A percentile compares a stretch with the other conserved stretches of the same genome.
These are phyloP conservation scores for Heptranchias perlo DNA, from an alignment of 2,113 vertebrate genomes.

Conservation along the genomic window DNA sequence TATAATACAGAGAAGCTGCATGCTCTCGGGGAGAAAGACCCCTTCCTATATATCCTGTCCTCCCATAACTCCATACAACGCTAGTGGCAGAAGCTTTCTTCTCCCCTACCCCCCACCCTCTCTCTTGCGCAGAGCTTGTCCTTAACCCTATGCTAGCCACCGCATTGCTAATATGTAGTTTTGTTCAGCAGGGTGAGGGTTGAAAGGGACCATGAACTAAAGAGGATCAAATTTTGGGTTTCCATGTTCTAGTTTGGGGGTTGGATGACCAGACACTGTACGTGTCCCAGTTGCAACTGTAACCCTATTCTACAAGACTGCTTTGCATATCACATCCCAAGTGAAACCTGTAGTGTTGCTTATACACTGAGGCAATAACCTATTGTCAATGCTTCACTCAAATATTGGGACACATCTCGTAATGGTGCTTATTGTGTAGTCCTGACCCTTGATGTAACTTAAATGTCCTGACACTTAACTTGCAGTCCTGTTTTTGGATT, in stretches of 20 bases:
- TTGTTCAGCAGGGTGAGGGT: conserved; percentile 1
- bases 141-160: background rate
- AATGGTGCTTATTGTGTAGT: conserved; percentile 16
- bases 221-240: conserved; percentile 17
- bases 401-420: background rate
- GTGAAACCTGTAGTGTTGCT: background rate
- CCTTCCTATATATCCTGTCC: conserved; percentile 49
- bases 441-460: background rate
- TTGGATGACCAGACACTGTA: background rate
- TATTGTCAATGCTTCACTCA: background rate
- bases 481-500: conserved; percentile 13
- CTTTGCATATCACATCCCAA: background rate
- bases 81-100: background rate
- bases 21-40: conserved; percentile 74
- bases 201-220: conserved; percentile 4
- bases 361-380: background rate
- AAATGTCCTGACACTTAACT: conserved; percentile 3
- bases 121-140: background rate
- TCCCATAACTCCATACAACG: conserved; percentile 32
- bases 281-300: background rate
- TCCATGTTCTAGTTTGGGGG: background rate
- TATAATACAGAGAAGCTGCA: conserved; percentile 96
- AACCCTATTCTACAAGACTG: background rate
- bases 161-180: background rate
- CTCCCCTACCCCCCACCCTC: background rate